These are phyloP conservation scores for Plagiodera versicolora DNA, from an alignment of 2,888 invertebrate genomes.

Conservation along the genomic window DNA sequence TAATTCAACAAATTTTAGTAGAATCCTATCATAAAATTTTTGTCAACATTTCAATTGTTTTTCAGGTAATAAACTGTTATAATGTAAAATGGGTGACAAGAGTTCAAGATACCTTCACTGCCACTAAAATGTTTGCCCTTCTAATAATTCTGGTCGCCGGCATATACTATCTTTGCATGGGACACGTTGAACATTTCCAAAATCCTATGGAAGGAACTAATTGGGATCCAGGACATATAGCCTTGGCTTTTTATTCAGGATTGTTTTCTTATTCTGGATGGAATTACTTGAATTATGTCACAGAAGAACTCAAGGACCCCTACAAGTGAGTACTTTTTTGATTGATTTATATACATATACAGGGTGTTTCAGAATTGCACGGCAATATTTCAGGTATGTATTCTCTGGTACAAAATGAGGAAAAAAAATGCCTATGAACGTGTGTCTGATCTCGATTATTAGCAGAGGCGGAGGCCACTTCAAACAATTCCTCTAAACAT, in stretches of 20 bases:
- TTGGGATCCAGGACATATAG: slow-evolving; percentile 79
- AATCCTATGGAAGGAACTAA: slow-evolving; percentile 77
- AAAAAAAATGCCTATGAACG: too few species aligned
- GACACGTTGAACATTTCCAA: slow-evolving; percentile 74
- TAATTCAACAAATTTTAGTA: too few species aligned
- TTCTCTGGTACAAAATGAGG: too few species aligned
- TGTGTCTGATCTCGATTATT: too few species aligned
- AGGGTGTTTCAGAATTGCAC: too few species aligned
- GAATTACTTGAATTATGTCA: slow-evolving; percentile 93
- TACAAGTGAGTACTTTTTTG: slow-evolving; percentile 63
- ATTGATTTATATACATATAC: too few species aligned
- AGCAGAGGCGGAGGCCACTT: too few species aligned
- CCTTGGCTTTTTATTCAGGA: slow-evolving; percentile 87
- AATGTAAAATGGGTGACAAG: slow-evolving; percentile 95
- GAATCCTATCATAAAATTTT: too few species aligned
- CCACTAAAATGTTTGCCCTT: slow-evolving; percentile 86
- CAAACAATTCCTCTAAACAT: too few species aligned
- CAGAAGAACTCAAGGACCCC: slow-evolving; percentile 85
- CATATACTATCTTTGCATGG: slow-evolving; percentile 70
- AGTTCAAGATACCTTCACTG: slow-evolving; percentile 91
- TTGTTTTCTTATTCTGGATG: slow-evolving; percentile 93
- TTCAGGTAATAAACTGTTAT: slow-evolving; percentile 82
- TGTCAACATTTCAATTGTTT: background rate
- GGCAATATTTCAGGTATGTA: too few species aligned
- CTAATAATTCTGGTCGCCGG: slow-evolving; percentile 83